A percentile compares a stretch with the other conserved stretches of the same genome.
Evolutionary conservation across 2,888 invertebrate genomes (phyloP).

Genomic region (Epinotia bilunana): DNA sequence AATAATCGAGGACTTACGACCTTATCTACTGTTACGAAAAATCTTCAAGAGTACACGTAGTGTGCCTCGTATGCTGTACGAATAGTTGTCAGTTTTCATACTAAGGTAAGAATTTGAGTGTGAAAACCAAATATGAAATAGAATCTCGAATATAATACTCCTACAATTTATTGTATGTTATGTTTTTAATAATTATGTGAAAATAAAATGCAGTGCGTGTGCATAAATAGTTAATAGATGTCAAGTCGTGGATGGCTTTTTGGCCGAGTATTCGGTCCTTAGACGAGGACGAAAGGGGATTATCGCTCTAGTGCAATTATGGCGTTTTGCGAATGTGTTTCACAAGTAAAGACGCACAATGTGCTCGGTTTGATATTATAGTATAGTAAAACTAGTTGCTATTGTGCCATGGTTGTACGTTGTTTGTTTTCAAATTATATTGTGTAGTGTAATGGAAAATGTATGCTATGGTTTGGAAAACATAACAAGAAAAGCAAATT

Average conservation of each 20-base stretch:
- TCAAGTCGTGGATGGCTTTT: slow-evolving; percentile 1
- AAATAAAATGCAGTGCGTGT: background rate
- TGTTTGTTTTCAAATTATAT: slow-evolving; percentile 23
- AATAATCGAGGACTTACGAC: too few relatives aligned
- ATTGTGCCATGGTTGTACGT: slow-evolving; percentile 18
- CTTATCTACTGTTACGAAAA: background rate
- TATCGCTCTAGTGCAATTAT: slow-evolving; percentile 32
- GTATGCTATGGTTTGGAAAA: background rate
- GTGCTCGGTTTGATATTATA: slow-evolving; percentile 14
- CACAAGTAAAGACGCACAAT: slow-evolving; percentile 8
- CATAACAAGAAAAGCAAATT: background rate
- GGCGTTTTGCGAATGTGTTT: slow-evolving; percentile 7
- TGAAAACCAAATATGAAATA: background rate
- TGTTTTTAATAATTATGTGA: slow-evolving; percentile 9
- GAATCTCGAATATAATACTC: slow-evolving; percentile 41
- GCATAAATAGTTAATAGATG: background rate
- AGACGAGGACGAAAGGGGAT: background rate
- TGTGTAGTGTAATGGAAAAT: background rate
- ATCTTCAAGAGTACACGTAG: background rate
- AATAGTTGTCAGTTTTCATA: background rate
- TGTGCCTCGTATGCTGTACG: slow-evolving; percentile 4
- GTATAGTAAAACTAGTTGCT: slow-evolving; percentile 5
- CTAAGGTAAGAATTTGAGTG: background rate
- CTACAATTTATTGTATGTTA: slow-evolving; percentile 11
- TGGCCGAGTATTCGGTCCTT: background rate